Base-by-base conservation (phyloP, 2,888 invertebrate genomes). In the Rotaria sp. region DNA sequence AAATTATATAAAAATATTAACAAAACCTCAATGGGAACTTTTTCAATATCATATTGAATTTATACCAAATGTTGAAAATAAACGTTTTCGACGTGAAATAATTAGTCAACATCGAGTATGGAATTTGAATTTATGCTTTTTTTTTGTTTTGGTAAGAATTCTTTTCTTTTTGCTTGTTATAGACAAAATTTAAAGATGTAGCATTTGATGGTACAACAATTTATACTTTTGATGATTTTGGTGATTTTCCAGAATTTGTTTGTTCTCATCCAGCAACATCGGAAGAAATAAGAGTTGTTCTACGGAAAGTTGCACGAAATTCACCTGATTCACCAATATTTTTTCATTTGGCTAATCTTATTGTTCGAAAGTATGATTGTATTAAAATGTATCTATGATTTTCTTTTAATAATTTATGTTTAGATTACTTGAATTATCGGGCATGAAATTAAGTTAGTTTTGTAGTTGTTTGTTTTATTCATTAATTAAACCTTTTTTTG, bases 11-110 rank as follows among this genome's bases (percentile, higher is more conserved):
- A 85, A 86, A 26, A 85, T 90, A 59, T 88, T 88, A 38, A 84
- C 59, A 8, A 87, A 88, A 45, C 89, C 89, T 21, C 88, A 89
- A 84, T 90, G 89, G 89, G 86, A 86, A 48, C 55, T 91, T 26
- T 90, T 89, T 84, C 91, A 91, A 87, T 91, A 91, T 86, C 89
- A 90, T 87, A 90, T 91, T n/a, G 89, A 88, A 85, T 91, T 89
- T 88, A 88, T 88, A 21, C 91, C 91, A 26, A 88, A 88, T 21
- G 87, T 90, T 10, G 90, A 90, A 24, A 89, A 88, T 80, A 89
- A 88, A 50, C 89, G 88, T 30, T 86, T 90, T 87, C 88, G 90
- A 24, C 88, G 88, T 85, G 89, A 88, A 1, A 87, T 91, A n/a
- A 87, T 91, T 18, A 88, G 88, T 48, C 85, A 88, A 10, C 90